These are phyloP conservation scores for Minunthozetes semirufus DNA, from an alignment of 2,888 invertebrate species.

Conservation along the genomic window DNA sequence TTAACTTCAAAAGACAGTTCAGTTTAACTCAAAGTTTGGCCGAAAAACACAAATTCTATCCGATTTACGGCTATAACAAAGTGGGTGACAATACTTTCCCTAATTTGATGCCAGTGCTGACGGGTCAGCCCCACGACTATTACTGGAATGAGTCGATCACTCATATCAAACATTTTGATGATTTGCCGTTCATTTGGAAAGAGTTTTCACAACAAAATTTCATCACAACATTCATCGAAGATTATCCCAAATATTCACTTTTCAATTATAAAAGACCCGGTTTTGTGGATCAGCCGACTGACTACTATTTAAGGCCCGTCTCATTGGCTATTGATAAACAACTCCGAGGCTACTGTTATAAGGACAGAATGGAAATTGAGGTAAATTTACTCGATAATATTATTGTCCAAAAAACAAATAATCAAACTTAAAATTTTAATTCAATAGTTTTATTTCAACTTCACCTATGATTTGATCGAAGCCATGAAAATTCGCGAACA, in stretches of 20 bases:
- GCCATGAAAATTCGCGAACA: slow-evolving; percentile 17
- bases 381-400: not conserved
- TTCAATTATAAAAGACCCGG: slow-evolving; percentile 48
- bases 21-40: slow-evolving; percentile 63
- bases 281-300: slow-evolving; percentile 46
- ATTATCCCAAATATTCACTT: slow-evolving; percentile 46
- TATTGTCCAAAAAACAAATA: too few relatives aligned
- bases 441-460: slow-evolving; percentile 31
- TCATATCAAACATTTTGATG: slow-evolving; percentile 44
- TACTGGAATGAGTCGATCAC: slow-evolving; percentile 40
- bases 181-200: slow-evolving; percentile 47
- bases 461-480: not conserved
- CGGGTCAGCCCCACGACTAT: slow-evolving; percentile 45
- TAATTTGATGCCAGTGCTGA: slow-evolving; percentile 46
- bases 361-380: slow-evolving; percentile 23
- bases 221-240: slow-evolving; percentile 48
- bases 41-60: slow-evolving; percentile 56
- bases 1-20: slow-evolving; percentile 69
- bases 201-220: slow-evolving; percentile 45
- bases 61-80: slow-evolving; percentile 65
- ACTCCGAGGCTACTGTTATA: slow-evolving; percentile 26
- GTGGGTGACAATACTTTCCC: slow-evolving; percentile 52
- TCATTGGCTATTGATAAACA: slow-evolving; percentile 46
- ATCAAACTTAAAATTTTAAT: too few relatives aligned
- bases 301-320: slow-evolving; percentile 48